These are phyloP conservation scores for Simalia tracyae DNA, from an alignment of 2,797 vertebrate genomes.

Conservation along the genomic window DNA sequence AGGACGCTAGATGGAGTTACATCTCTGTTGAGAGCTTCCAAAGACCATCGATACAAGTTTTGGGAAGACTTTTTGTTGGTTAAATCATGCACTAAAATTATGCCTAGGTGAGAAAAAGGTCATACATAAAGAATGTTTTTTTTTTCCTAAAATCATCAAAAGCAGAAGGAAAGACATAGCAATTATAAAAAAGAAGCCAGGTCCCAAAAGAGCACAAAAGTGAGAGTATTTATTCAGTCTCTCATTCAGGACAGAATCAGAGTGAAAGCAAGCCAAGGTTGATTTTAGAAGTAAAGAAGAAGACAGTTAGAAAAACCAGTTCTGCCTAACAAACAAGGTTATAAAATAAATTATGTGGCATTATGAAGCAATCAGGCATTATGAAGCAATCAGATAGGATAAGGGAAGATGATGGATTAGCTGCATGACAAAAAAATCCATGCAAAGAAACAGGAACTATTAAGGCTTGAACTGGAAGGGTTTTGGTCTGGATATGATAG, in stretches of 20 bases:
- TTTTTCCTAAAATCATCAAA: background rate
- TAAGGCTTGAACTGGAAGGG: background rate
- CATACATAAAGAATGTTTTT: background rate
- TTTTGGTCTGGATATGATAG: background rate
- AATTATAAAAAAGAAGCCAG: background rate
- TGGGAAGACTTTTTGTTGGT: slow-evolving; percentile 99
- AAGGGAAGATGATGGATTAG: background rate
- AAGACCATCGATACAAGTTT: slow-evolving; percentile 94
- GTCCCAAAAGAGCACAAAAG: background rate
- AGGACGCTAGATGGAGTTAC: slow-evolving; percentile 90
- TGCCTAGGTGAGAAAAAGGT: slow-evolving; percentile 76
- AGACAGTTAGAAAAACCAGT: background rate
- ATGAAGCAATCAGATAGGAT: background rate
- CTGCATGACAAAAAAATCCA: background rate
- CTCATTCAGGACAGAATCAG: background rate
- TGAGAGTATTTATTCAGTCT: background rate
- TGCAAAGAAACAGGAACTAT: background rate
- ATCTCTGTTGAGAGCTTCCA: slow-evolving; percentile 93
- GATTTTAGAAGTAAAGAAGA: background rate
- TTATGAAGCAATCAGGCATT: background rate
- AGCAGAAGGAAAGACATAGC: background rate
- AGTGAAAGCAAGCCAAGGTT: background rate
- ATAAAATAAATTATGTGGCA: background rate
- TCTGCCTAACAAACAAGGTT: background rate
- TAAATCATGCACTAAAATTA: slow-evolving; percentile 96